Percentiles rank a stretch among this genome's conserved stretches.
Evolutionary conservation across 2,797 vertebrate genomes (phyloP).

Genomic region (Gallinago nigripennis): DNA sequence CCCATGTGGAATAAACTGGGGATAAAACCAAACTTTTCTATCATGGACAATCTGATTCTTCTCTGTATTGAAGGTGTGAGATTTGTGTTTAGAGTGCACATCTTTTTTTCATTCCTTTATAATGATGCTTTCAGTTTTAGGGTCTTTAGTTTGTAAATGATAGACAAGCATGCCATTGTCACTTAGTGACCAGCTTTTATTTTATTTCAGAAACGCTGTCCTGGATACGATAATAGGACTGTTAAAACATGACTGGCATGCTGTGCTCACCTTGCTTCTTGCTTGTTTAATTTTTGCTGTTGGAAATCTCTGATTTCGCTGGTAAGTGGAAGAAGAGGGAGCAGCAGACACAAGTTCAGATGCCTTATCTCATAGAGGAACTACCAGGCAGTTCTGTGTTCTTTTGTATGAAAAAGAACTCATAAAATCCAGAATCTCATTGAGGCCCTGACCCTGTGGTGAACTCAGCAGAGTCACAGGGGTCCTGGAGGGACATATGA

Average conservation of each 20-base stretch:
- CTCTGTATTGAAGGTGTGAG: background rate
- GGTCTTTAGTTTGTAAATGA: background rate
- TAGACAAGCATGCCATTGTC: background rate
- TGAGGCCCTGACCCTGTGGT: background rate
- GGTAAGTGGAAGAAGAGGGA: background rate
- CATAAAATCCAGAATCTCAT: slow-evolving; percentile 27
- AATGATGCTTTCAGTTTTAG: background rate
- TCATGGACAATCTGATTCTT: background rate
- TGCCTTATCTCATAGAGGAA: background rate
- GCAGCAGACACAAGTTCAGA: background rate
- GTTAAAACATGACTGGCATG: background rate
- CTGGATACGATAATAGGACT: background rate
- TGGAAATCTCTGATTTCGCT: background rate
- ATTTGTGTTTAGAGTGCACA: background rate
- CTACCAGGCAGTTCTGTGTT: background rate
- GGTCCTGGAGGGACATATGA: background rate
- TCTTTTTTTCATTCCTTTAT: background rate
- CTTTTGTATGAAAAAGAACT: background rate
- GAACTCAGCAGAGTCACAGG: background rate
- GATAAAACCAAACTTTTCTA: background rate
- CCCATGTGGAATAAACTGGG: background rate
- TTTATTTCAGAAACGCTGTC: background rate
- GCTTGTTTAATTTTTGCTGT: background rate
- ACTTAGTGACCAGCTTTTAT: background rate
- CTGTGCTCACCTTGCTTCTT: background rate